Evolutionary conservation across 2,113 vertebrate genomes (phyloP), one percentile per base, ranked within the genome.

Genomic region (Ceyx cyanopectus): DNA sequence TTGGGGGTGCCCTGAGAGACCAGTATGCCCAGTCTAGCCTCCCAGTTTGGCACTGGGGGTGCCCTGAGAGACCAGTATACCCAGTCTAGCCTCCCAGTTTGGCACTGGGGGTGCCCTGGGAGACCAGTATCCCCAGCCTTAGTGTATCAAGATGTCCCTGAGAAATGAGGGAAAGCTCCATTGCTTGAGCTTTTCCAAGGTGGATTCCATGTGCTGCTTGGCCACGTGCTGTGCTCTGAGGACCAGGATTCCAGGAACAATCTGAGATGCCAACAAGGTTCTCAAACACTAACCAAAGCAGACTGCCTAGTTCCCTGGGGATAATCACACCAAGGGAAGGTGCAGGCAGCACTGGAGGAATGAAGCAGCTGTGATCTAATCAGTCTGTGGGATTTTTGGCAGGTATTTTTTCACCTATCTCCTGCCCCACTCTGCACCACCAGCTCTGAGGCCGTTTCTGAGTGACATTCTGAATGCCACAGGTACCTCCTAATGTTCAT

Each of bases 401-500:
- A 99, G 99, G 94, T 99, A 98, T 97, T 99, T 99, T 93, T 99
- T 99, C 97, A 99, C 98, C 46, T 99, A 99, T 96, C 98, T 99
- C 92, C 97, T 99, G 94, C 99, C 99, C 81, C 98, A 99, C 93
- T 98, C 98, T 72, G 98, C 99, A 65, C 99, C 98, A 32, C 81
- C 96, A 21, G 69, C 95, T 83, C 95, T 99, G 88, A 98, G 65
- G 89, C 98, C 98, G 90, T 97, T 98, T 94, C 96, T 99, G 81
- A 97, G 97, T 5, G 97, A 97, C 89, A 99, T 99, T 95, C 98
- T 99, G 97, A 98, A 99, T 48, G 97, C 98, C 94, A 99, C 99
- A 98, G 98, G 99, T 99, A 97, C n/a, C 27, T 60, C 50, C 62
- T 82, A 37, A 82, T 75, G 43, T 46, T 69, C 21, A 37, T 77